A percentile compares a stretch with the other conserved stretches of the same genome.
Conservation (phyloP, 2,888 invertebrate species). For the Athrips mouffetella region DNA sequence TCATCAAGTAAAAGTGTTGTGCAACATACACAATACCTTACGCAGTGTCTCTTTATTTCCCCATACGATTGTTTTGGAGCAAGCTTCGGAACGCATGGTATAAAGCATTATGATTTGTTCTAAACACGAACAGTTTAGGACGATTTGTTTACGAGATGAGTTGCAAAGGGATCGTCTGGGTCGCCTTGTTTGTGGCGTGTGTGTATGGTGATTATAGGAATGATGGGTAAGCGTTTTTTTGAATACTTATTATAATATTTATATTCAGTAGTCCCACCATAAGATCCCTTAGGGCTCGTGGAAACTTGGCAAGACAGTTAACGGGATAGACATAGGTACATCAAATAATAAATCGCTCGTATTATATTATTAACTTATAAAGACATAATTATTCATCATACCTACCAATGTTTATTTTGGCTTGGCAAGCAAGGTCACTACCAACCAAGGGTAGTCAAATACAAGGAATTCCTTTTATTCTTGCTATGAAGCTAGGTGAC, state of each 20-base stretch:
- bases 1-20: conserved; percentile 46
- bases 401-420: no score
- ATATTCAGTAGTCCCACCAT: no score
- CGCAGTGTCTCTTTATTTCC: conserved; percentile 51
- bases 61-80: conserved; percentile 64
- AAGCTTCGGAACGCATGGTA: conserved; percentile 65
- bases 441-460: no score
- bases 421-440: no score
- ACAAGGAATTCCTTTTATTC: no score
- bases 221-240: conserved; percentile 54
- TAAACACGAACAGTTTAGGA: conserved; percentile 28
- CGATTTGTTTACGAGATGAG: conserved; percentile 49
- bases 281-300: no score
- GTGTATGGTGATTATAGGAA: conserved; percentile 49
- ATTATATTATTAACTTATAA: no score
- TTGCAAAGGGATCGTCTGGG: conserved; percentile 31
- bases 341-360: no score
- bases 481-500: no score
- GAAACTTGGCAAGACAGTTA: no score
- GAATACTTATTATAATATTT: not conserved
- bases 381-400: no score
- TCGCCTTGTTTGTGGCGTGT: conserved; percentile 33
- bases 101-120: conserved; percentile 47
- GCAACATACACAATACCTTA: conserved; percentile 40
- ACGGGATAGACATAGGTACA: no score